These are phyloP conservation scores for Malurus splendens DNA, from an alignment of 2,797 vertebrate species.

Conservation along the genomic window DNA sequence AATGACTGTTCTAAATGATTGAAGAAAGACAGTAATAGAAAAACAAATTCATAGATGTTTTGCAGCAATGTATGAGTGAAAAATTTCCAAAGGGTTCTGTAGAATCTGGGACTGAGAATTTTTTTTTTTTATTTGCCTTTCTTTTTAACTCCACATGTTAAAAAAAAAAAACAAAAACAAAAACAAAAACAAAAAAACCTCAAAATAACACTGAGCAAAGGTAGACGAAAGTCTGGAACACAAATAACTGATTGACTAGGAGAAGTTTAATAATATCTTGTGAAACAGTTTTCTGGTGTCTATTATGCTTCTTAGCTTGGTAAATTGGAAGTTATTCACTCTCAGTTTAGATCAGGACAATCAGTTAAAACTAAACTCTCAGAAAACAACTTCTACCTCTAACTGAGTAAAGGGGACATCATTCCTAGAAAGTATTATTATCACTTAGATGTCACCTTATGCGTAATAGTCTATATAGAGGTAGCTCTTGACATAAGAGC, in stretches of 20 bases:
- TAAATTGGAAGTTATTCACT: neutral
- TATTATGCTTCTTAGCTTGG: neutral
- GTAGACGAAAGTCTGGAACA: neutral
- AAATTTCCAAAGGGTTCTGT: neutral
- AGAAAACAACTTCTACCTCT: neutral
- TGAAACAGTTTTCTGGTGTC: neutral
- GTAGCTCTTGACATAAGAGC: neutral
- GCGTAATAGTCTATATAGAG: neutral
- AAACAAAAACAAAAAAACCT: too few relatives aligned
- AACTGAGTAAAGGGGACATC: neutral
- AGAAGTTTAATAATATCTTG: neutral
- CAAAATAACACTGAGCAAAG: neutral
- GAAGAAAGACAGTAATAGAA: neutral
- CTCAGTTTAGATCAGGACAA: neutral
- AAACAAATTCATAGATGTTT: neutral
- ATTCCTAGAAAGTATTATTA: neutral
- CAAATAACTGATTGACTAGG: neutral
- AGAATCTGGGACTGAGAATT: neutral
- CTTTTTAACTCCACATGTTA: neutral
- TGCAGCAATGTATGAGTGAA: neutral
- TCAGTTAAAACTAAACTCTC: neutral
- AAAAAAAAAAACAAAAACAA: neutral
- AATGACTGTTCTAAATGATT: neutral
- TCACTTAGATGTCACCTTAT: neutral
- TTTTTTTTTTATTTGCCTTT: neutral